Conservation (phyloP, 2,797 vertebrate genomes). For the Xiphophorus birchmanni region DNA sequence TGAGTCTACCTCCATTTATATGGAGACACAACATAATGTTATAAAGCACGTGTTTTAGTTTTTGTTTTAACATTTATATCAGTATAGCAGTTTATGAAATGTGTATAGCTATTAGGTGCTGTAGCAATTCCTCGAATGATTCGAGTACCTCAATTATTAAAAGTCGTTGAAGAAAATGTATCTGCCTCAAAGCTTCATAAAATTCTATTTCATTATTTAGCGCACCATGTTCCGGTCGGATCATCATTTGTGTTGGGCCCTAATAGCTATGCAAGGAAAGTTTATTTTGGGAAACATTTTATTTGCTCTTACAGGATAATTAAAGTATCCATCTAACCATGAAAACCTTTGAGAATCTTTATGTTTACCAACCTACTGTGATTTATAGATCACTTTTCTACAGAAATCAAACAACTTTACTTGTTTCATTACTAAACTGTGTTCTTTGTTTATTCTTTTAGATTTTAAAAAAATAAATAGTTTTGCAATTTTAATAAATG, state of each 20-base stretch:
- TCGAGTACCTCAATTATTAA: too few relatives aligned
- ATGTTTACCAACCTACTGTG: not conserved
- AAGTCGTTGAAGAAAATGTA: too few relatives aligned
- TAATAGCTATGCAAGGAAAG: not conserved
- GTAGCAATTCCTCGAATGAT: too few relatives aligned
- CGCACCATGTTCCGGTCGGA: too few relatives aligned
- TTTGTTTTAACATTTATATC: not conserved
- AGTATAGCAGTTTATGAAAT: not conserved
- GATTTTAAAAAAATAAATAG: not conserved
- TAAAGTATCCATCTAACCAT: not conserved
- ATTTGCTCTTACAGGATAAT: not conserved
- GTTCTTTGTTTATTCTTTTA: not conserved
- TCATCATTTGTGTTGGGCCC: too few relatives aligned
- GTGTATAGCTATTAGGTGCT: not conserved
- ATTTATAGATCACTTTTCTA: not conserved
- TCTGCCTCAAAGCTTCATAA: too few relatives aligned
- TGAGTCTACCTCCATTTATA: slow-evolving; percentile 58
- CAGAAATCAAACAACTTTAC: not conserved
- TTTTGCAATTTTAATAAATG: not conserved
- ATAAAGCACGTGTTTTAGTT: not conserved
- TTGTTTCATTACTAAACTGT: not conserved
- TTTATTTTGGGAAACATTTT: not conserved
- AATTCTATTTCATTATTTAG: too few relatives aligned
- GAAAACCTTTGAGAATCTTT: not conserved
- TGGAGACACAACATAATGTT: not conserved